Percentiles rank a stretch among this genome's conserved stretches.
Conservation (phyloP, 2,113 vertebrate species). For the Scomber japonicus region DNA sequence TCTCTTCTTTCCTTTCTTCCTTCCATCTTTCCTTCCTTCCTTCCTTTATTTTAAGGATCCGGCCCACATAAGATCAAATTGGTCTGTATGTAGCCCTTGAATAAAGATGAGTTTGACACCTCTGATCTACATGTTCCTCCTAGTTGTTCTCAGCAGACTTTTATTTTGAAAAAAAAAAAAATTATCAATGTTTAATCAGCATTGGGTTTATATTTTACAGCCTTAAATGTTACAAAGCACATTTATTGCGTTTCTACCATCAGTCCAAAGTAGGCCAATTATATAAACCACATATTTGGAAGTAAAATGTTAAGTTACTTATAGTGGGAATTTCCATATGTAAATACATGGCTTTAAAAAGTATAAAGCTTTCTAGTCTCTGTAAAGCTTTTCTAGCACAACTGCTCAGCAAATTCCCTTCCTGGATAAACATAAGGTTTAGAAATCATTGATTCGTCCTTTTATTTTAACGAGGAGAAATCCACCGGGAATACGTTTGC, state of each 20-base stretch:
- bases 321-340: not conserved
- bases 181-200: too few relatives aligned
- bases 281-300: not conserved
- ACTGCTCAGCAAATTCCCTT: conserved; percentile 59
- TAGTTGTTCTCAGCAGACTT: too few relatives aligned
- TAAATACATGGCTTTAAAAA: not conserved
- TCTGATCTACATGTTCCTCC: too few relatives aligned
- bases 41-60: too few relatives aligned
- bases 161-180: too few relatives aligned
- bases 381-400: not conserved
- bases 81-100: too few relatives aligned
- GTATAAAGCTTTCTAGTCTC: conserved; percentile 11
- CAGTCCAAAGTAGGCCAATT: not conserved
- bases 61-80: too few relatives aligned
- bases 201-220: too few relatives aligned
- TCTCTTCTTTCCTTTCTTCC: too few relatives aligned
- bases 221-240: too few relatives aligned
- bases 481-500: conserved; percentile 30
- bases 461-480: conserved; percentile 72
- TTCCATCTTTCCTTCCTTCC: too few relatives aligned
- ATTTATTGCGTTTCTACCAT: not conserved
- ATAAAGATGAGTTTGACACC: too few relatives aligned
- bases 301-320: not conserved
- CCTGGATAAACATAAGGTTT: conserved; percentile 51
- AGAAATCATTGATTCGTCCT: conserved; percentile 75